Conservation (phyloP, 2,797 vertebrate genomes). For the Thamnophis elegans region DNA sequence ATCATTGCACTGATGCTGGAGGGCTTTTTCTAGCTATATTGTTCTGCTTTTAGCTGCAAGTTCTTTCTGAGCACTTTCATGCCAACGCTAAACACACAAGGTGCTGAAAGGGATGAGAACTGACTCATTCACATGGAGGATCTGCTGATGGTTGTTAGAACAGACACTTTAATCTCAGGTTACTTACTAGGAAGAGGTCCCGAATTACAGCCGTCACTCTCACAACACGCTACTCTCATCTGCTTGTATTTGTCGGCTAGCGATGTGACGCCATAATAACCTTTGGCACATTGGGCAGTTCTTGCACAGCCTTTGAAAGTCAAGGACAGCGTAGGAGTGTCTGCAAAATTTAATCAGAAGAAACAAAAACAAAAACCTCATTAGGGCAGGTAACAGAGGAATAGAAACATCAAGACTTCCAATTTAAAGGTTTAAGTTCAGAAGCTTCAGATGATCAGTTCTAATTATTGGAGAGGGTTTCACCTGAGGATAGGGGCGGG, state of each 20-base stretch:
- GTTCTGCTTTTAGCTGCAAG: too few relatives aligned
- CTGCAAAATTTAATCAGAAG: neutral
- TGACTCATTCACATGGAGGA: neutral
- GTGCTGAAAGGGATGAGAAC: neutral
- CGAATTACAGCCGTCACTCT: neutral
- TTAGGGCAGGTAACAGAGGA: neutral
- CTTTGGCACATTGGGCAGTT: neutral
- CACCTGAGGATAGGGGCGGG: neutral
- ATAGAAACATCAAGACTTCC: neutral
- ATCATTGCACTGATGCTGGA: too few relatives aligned
- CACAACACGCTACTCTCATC: neutral
- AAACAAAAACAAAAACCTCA: neutral
- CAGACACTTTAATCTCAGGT: neutral
- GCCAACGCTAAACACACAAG: neutral
- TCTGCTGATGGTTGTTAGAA: neutral
- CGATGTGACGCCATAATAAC: rapidly evolving
- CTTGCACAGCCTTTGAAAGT: neutral
- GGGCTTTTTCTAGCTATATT: too few relatives aligned
- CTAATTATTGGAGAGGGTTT: neutral
- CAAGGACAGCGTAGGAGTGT: rapidly evolving
- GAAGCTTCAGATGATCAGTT: neutral
- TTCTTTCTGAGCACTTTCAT: too few relatives aligned
- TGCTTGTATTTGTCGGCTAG: rapidly evolving
- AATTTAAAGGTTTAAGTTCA: neutral
- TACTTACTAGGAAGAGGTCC: neutral